Evolutionary conservation across 2,797 vertebrate species (phyloP), one percentile per base, ranked within the genome.

Genomic region (Eptatretus atami): DNA sequence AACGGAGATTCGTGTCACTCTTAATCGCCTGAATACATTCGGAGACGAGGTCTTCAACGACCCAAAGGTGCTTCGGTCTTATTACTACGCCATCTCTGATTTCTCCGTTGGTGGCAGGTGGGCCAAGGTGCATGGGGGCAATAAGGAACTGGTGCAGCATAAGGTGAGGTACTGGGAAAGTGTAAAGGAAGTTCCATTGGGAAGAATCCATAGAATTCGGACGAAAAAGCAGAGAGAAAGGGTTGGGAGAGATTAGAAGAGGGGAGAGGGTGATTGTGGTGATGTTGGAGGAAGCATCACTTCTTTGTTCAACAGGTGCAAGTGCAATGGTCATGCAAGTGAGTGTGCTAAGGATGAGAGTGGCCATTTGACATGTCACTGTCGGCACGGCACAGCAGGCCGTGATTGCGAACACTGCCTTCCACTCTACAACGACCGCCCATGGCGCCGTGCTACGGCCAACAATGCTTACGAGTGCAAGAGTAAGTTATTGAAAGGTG

Each of bases 41-140:
- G 90, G 88, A 75, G 90, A 98, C 63, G 90, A 98, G 72, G 87
- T 98, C 53, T 95, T 94, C 73, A 93, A 88, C 1, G 90, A 96
- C 70, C 90, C 87, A 53, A 98, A 98, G 72, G 88, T 98, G 71
- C 83, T 98, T 61, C 94, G 90, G 73, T 98, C 88, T 14, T 96
- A 98, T 67, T 98, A 95, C 71, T 98, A 98, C 25, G 90, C 90
- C 11, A 88, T 98, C 76, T 95, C 90, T 1, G 90, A 98, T 74
- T 98, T 98, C 66, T 84, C 90, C 1, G 90, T 98, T 66, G 90
- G 90, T 66, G 90, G 90, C 73, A 83, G 90, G 90, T 96, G 71
- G 76, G 79, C 72, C 67, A 52, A 44, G 31, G 31, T 44, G 31
- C 31, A 44, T 44, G 31, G 31, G 31, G 31, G 31, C 31, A 44